These are phyloP conservation scores for Papilio machaon DNA, from an alignment of 1,140 invertebrate genomes.

Conservation along the genomic window DNA sequence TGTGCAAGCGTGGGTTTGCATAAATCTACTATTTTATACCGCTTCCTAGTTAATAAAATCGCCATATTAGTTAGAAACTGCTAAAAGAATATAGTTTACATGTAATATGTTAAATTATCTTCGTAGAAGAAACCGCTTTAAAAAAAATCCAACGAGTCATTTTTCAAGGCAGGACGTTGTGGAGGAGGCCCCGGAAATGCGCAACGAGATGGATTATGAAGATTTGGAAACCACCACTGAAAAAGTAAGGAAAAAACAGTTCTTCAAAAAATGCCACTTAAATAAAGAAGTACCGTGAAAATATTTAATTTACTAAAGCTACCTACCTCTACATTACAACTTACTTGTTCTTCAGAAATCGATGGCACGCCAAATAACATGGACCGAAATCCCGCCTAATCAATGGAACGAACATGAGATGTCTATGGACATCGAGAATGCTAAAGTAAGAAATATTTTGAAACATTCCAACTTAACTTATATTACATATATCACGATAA, in stretches of 20 bases:
- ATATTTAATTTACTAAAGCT: not conserved
- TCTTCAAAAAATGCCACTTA: not conserved
- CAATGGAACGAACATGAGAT: slow-evolving; percentile 62
- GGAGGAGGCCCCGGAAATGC: slow-evolving; percentile 40
- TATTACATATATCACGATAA: not conserved
- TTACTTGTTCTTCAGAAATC: not conserved
- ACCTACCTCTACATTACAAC: too few relatives aligned
- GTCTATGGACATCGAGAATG: slow-evolving; percentile 42
- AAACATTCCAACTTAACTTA: not conserved
- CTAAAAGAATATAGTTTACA: not conserved
- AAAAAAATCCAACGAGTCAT: not conserved
- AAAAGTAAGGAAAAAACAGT: slow-evolving; percentile 42
- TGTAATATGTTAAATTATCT: not conserved
- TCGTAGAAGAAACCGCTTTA: slow-evolving; percentile 18
- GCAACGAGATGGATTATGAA: slow-evolving; percentile 49
- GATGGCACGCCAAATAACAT: slow-evolving; percentile 44
- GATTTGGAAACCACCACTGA: slow-evolving; percentile 41
- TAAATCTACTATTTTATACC: too few relatives aligned
- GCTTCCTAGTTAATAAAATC: too few relatives aligned
- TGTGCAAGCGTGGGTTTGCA: too few relatives aligned
- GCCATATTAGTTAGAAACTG: not conserved
- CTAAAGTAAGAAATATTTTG: slow-evolving; percentile 31
- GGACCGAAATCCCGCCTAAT: slow-evolving; percentile 61
- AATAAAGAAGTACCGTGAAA: not conserved
- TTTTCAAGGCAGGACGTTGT: slow-evolving; percentile 24